Conservation (phyloP, 2,797 vertebrate species). For the Numenius phaeopus region DNA sequence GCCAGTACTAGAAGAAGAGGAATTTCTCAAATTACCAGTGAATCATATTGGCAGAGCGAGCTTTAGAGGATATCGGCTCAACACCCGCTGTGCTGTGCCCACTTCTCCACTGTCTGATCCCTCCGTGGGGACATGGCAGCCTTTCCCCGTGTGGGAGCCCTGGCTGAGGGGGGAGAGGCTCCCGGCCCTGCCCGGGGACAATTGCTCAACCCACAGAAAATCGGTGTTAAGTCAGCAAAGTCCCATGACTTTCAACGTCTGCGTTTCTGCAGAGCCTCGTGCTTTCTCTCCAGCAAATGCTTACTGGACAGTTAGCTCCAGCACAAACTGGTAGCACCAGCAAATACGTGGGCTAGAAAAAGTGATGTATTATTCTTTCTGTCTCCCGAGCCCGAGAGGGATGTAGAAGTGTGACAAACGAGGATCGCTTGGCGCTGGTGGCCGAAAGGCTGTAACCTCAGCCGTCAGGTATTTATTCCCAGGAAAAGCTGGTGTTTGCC, state of each 20-base stretch:
- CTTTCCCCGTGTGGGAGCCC: background rate
- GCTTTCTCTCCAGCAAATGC: background rate
- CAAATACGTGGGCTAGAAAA: background rate
- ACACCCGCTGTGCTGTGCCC: background rate
- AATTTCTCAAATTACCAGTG: background rate
- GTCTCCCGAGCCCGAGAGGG: background rate
- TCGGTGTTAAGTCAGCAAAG: background rate
- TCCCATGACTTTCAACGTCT: background rate
- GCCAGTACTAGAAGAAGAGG: background rate
- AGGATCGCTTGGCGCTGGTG: background rate
- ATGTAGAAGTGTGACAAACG: background rate
- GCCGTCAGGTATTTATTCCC: background rate
- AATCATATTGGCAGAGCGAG: background rate
- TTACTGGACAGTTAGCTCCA: background rate
- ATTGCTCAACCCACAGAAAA: background rate
- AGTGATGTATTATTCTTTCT: background rate
- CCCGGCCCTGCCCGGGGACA: background rate
- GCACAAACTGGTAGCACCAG: background rate
- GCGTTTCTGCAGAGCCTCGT: background rate
- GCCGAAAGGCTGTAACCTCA: background rate
- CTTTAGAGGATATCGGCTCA: background rate
- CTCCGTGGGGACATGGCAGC: fast-evolving
- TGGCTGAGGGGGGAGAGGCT: background rate
- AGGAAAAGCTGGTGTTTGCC: background rate
- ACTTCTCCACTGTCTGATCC: background rate